Evolutionary conservation across 2,113 vertebrate species (phyloP).

Genomic region (Sakesphorus luctuosus): DNA sequence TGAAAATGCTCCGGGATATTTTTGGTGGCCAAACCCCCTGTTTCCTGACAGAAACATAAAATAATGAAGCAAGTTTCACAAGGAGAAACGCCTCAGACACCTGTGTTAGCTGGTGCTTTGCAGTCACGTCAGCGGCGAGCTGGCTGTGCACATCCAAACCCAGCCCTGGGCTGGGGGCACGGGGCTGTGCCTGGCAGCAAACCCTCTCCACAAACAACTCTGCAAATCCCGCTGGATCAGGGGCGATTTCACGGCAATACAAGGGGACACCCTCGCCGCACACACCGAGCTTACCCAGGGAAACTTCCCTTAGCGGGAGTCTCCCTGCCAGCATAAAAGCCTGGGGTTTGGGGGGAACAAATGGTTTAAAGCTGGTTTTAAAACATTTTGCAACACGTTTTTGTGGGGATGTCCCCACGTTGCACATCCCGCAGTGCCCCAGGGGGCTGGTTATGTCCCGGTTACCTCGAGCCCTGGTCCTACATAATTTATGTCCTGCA

Average conservation of each 20-base stretch:
- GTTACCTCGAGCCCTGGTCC: neutral
- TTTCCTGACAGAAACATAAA: neutral
- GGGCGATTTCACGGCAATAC: neutral
- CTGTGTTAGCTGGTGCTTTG: neutral
- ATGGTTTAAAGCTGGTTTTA: neutral
- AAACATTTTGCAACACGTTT: neutral
- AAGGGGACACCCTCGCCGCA: neutral
- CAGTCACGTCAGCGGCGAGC: neutral
- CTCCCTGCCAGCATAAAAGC: fast-evolving
- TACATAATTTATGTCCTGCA: neutral
- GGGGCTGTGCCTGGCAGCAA: fast-evolving
- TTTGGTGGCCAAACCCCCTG: neutral
- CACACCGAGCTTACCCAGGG: neutral
- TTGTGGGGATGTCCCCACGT: fast-evolving
- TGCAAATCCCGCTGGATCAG: neutral
- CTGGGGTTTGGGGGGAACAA: neutral
- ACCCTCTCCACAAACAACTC: neutral
- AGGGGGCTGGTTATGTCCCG: neutral
- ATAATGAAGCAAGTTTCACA: neutral
- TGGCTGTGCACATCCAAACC: fast-evolving
- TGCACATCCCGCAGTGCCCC: neutral
- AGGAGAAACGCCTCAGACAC: neutral
- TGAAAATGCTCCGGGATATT: neutral
- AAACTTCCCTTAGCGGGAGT: neutral
- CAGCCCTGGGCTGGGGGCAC: neutral